Conservation (phyloP, 2,888 invertebrate species). For the Neelides folsomi region DNA sequence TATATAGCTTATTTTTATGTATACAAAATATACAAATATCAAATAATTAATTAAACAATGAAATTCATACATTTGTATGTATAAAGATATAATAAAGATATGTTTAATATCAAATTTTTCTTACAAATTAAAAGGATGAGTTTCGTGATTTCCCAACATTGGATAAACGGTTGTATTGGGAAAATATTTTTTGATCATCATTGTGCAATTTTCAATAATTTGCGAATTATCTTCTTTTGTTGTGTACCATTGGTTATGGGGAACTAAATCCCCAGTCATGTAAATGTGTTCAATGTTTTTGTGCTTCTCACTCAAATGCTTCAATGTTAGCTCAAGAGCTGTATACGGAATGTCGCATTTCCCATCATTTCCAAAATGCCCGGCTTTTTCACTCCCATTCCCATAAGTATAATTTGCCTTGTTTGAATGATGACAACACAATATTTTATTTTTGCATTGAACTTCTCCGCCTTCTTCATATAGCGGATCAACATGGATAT, state of each 20-base stretch:
- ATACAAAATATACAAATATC: too few species aligned
- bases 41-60: too few species aligned
- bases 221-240: slow-evolving; percentile 29
- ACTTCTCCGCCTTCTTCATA: slow-evolving; percentile 56
- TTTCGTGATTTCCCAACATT: slow-evolving; percentile 46
- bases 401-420: too few species aligned
- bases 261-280: slow-evolving; percentile 43
- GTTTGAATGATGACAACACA: slow-evolving; percentile 63
- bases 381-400: slow-evolving; percentile 38
- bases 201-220: slow-evolving; percentile 20
- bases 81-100: too few species aligned
- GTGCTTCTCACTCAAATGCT: slow-evolving; percentile 46
- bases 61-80: too few species aligned
- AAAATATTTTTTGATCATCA: slow-evolving; percentile 23
- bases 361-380: slow-evolving; percentile 68
- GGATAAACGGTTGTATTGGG: slow-evolving; percentile 41
- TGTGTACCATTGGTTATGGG: slow-evolving; percentile 44
- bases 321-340: slow-evolving; percentile 52
- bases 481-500: slow-evolving; percentile 63
- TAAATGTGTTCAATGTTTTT: slow-evolving; percentile 38
- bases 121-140: slow-evolving; percentile 43
- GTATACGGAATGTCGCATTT: slow-evolving; percentile 62
- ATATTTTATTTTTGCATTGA: slow-evolving; percentile 53
- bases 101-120: too few species aligned
- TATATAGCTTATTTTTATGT: too few species aligned